Evolutionary conservation across 2,888 invertebrate genomes (phyloP).

Genomic region (Tanypteryx hageni): DNA sequence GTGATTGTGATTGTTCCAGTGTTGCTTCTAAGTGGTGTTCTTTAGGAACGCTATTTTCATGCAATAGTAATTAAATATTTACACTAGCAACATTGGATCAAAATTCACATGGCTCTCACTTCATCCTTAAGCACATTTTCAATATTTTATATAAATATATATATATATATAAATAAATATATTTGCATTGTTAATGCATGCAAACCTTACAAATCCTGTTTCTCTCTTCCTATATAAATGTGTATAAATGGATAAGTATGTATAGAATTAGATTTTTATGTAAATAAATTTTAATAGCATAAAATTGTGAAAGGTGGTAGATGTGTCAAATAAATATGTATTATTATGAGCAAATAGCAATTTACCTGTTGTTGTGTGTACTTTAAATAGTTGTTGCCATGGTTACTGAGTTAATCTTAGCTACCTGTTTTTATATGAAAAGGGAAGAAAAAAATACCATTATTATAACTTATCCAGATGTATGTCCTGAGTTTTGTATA

Average conservation of each 20-base stretch:
- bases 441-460: slow-evolving; percentile 41
- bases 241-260: slow-evolving; percentile 43
- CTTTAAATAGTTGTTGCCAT: slow-evolving; percentile 63
- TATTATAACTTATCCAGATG: slow-evolving; percentile 57
- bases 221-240: slow-evolving; percentile 59
- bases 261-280: slow-evolving; percentile 63
- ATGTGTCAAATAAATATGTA: slow-evolving; percentile 58
- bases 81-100: slow-evolving; percentile 55
- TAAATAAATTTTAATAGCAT: slow-evolving; percentile 56
- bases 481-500: slow-evolving; percentile 61
- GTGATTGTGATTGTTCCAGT: slow-evolving; percentile 59
- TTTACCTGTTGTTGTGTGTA: slow-evolving; percentile 62
- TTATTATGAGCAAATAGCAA: slow-evolving; percentile 58
- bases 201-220: slow-evolving; percentile 63
- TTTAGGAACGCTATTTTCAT: slow-evolving; percentile 21
- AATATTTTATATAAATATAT: slow-evolving; percentile 63
- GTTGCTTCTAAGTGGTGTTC: slow-evolving; percentile 47
- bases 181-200: slow-evolving; percentile 60
- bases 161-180: slow-evolving; percentile 53
- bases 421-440: slow-evolving; percentile 64
- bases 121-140: slow-evolving; percentile 62
- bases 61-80: slow-evolving; percentile 53
- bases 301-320: slow-evolving; percentile 51
- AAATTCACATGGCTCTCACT: slow-evolving; percentile 57
- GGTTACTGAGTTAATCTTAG: slow-evolving; percentile 63